phyloP scores from a whole-genome alignment of 2,888 invertebrate species.

The Xestia xanthographa region DNA sequence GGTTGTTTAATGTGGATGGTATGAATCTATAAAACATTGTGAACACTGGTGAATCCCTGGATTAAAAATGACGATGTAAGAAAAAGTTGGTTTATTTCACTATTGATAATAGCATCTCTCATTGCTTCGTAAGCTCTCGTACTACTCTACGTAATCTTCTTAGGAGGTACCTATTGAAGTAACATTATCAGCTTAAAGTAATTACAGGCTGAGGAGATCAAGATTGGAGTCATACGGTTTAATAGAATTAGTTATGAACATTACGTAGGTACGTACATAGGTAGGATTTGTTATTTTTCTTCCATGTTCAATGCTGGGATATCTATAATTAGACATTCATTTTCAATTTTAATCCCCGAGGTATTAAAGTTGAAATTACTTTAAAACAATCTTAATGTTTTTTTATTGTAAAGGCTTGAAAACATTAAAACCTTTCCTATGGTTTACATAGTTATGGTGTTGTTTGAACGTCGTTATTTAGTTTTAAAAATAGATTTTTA shows the following conservation, averaged over 20 bases:
- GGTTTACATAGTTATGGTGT: no score
- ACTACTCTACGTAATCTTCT: background rate
- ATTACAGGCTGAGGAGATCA: background rate
- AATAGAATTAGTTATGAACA: background rate
- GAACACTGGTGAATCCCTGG: no score
- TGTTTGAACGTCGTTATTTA: no score
- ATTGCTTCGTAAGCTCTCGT: background rate
- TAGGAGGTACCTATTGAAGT: background rate
- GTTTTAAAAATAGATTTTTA: no score
- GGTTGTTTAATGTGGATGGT: background rate
- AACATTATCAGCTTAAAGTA: background rate
- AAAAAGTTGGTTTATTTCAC: no score
- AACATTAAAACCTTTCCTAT: no score
- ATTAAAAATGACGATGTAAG: no score
- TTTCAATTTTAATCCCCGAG: background rate
- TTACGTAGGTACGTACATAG: background rate
- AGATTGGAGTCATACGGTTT: background rate
- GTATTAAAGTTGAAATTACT: background rate
- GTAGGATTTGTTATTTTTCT: background rate
- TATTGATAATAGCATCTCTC: background rate
- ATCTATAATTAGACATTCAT: background rate
- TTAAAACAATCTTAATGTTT: no score
- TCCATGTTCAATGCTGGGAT: background rate
- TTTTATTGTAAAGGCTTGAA: no score
- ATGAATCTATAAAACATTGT: background rate